Percentiles rank a stretch among this genome's conserved stretches.
These are phyloP conservation scores for Ostrea edulis DNA, from an alignment of 1,140 invertebrate species.

Conservation along the genomic window DNA sequence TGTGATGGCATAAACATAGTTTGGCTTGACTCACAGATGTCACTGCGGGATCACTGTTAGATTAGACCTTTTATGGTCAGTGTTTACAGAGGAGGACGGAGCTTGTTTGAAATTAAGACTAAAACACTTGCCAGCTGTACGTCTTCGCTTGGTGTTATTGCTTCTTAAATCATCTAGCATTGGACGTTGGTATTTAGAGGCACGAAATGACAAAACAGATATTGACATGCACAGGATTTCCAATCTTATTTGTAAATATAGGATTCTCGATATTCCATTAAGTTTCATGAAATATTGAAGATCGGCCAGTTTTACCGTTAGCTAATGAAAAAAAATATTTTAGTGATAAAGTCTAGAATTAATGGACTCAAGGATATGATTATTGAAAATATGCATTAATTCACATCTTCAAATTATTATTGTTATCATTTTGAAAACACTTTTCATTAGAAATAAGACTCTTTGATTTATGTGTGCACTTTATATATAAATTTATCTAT, in stretches of 20 bases:
- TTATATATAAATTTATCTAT: too few relatives aligned
- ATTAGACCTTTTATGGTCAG: constrained; percentile 32
- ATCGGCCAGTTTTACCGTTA: not conserved
- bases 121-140: not conserved
- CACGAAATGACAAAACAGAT: constrained; percentile 24
- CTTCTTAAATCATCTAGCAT: constrained; percentile 33
- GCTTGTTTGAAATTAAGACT: constrained; percentile 14
- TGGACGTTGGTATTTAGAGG: constrained; percentile 33
- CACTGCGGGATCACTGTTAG: not conserved
- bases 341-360: not conserved
- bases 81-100: constrained; percentile 12
- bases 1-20: constrained; percentile 14
- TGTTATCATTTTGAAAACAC: too few relatives aligned
- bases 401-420: too few relatives aligned
- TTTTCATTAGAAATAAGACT: too few relatives aligned
- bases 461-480: too few relatives aligned
- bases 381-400: not conserved
- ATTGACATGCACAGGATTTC: constrained; percentile 13
- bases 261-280: constrained; percentile 1
- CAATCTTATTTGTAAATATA: constrained; percentile 15
- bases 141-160: constrained; percentile 3
- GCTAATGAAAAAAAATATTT: constrained; percentile 19
- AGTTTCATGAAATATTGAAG: constrained; percentile 33
- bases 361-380: not conserved
- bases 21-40: constrained; percentile 33